These are phyloP conservation scores for Podarcis siculus DNA, from an alignment of 2,797 vertebrate genomes.

Conservation along the genomic window DNA sequence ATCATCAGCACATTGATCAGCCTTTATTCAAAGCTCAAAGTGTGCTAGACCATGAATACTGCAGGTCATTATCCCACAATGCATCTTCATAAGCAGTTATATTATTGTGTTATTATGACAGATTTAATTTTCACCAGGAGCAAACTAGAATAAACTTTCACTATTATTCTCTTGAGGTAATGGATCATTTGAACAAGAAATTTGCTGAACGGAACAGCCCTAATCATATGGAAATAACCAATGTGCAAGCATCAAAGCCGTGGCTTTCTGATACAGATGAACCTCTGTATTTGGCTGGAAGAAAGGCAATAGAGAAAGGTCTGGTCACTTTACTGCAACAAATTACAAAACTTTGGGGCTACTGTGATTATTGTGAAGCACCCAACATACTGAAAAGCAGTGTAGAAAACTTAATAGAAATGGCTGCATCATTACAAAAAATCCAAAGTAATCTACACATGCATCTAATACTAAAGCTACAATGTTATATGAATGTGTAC, in stretches of 20 bases:
- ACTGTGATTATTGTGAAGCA: background rate
- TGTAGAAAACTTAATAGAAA: background rate
- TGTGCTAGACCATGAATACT: background rate
- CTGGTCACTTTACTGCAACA: background rate
- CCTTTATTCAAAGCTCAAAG: background rate
- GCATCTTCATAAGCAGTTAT: no score
- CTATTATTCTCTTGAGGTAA: constrained; percentile 71
- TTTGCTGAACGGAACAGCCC: constrained; percentile 83
- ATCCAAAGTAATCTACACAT: background rate
- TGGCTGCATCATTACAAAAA: background rate
- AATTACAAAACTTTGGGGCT: background rate
- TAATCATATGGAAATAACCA: constrained; percentile 80
- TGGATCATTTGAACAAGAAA: constrained; percentile 75
- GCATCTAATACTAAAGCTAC: background rate
- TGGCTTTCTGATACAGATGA: constrained; percentile 79
- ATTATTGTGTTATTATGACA: background rate
- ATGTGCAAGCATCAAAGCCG: constrained; percentile 79
- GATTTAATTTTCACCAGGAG: background rate
- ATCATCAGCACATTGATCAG: background rate
- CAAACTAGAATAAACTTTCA: background rate
- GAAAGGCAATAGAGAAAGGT: constrained; percentile 81
- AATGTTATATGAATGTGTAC: background rate
- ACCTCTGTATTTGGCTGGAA: constrained; percentile 79
- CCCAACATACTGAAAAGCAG: background rate
- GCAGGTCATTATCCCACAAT: background rate